These are phyloP conservation scores for Eledona agricola DNA, from an alignment of 2,888 invertebrate species.

Conservation along the genomic window DNA sequence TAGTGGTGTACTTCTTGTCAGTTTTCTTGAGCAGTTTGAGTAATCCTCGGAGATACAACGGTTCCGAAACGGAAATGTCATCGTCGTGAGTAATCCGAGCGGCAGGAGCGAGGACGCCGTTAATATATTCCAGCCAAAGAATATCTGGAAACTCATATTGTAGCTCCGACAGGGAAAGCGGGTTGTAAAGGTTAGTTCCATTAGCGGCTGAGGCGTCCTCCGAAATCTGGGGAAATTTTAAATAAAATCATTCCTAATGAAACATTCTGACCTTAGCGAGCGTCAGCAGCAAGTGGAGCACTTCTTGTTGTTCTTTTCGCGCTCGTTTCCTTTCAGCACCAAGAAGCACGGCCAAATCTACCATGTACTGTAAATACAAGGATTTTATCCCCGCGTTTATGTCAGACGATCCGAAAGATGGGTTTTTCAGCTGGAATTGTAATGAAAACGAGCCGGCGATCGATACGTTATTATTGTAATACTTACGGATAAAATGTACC, in stretches of 20 bases:
- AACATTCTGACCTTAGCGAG: slow-evolving; percentile 51
- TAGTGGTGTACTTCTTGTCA: slow-evolving; percentile 52
- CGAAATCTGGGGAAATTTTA: slow-evolving; percentile 46
- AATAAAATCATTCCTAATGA: slow-evolving; percentile 6
- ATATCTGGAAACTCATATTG: slow-evolving; percentile 61
- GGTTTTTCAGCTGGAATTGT: slow-evolving; percentile 49
- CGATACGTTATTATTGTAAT: no score
- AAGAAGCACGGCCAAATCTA: slow-evolving; percentile 53
- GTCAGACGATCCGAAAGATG: slow-evolving; percentile 43
- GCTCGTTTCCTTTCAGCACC: slow-evolving; percentile 50
- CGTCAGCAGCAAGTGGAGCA: slow-evolving; percentile 53
- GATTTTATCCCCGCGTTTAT: slow-evolving; percentile 47
- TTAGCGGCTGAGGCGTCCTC: slow-evolving; percentile 44
- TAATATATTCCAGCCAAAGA: slow-evolving; percentile 57
- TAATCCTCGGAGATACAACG: slow-evolving; percentile 52
- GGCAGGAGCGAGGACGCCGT: slow-evolving; percentile 50
- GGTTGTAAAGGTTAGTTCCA: slow-evolving; percentile 43
- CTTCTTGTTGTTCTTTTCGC: slow-evolving; percentile 51
- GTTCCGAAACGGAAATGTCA: slow-evolving; percentile 51
- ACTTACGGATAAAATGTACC: slow-evolving; percentile 55
- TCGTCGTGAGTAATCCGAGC: slow-evolving; percentile 53
- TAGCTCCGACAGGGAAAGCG: slow-evolving; percentile 60
- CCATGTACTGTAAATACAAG: slow-evolving; percentile 53
- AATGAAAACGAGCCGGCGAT: slow-evolving; percentile 18
- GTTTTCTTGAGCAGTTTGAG: slow-evolving; percentile 50